Base-by-base conservation (phyloP, 2,888 invertebrate species). In the Teleiodes luculella region DNA sequence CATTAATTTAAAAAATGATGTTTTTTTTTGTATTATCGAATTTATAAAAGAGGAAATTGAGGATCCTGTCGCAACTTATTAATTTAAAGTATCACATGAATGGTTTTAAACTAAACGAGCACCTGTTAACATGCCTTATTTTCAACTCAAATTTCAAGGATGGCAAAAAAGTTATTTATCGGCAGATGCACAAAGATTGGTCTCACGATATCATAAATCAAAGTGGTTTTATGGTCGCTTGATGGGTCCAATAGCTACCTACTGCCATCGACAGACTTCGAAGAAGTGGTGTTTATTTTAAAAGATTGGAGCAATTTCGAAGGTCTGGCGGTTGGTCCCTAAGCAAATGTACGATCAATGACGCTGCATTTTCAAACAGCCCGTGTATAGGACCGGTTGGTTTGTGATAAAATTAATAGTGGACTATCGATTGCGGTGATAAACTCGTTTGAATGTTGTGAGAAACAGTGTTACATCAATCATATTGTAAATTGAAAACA, bases 251-350 rank as follows among this genome's bases (percentile, higher is more conserved):
- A 74, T 68, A 74, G 78, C 74, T 74, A 75, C 74, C 71, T 55
- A 55, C 51, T 16, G 52, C 37, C 33, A 55, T 51, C 51, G 46
- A 68, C 64, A 70, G 64, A 73, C 73, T 82, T 80, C 78, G 65
- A 68, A 66, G 77, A 83, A 81, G 71, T 66, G 59, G 71, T 86
- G 78, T 86, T 85, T 86, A 85, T 84, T 85, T 86, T 77, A 80
- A 83, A 79, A 74, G 72, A 78, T 80, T 78, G 76, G 76, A 80
- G 79, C 77, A 72, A 78, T 84, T 79, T 72, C 69, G 68, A 77
- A 74, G 78, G 76, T 73, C 67, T 64, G 66, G 67, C 64, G 70
- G 54, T 24, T 31, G 35, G 33, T 14, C 66, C 67, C 66, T 64
- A 72, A 72, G 72, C 70, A 73, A 73, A 74, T 77, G 72, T 72